A percentile compares a stretch with the other conserved stretches of the same genome.
Evolutionary conservation across 1,140 invertebrate species (phyloP).

Genomic region (Zaprionus gabonicus): DNA sequence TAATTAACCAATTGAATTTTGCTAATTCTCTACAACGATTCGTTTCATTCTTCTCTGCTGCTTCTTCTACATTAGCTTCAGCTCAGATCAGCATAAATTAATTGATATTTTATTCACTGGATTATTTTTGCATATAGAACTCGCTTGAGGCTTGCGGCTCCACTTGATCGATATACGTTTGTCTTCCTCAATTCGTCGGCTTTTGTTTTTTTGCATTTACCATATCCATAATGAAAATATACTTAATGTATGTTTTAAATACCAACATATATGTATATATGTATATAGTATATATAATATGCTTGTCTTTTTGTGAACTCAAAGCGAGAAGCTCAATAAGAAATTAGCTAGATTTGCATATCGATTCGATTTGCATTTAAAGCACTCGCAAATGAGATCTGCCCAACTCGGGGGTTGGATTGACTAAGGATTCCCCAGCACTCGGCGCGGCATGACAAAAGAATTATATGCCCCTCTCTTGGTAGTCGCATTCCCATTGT

Average conservation of each 20-base stretch:
- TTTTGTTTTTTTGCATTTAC: conserved; percentile 38
- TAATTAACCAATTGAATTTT: conserved; percentile 53
- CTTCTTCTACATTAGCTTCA: not conserved
- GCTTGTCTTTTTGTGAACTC: conserved; percentile 26
- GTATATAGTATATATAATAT: conserved; percentile 15
- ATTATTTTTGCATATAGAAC: conserved; percentile 41
- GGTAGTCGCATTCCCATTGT: conserved; percentile 34
- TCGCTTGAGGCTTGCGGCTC: conserved; percentile 21
- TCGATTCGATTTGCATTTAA: conserved; percentile 47
- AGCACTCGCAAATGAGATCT: conserved; percentile 43
- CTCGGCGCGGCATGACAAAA: conserved; percentile 41
- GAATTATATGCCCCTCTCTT: conserved; percentile 37
- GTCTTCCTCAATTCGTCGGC: conserved; percentile 56
- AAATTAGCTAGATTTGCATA: conserved; percentile 50
- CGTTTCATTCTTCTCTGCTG: conserved; percentile 6
- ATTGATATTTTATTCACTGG: conserved; percentile 19
- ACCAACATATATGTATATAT: conserved; percentile 2
- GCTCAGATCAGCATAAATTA: conserved; percentile 43
- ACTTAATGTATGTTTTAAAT: not conserved
- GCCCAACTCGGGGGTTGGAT: too few relatives aligned
- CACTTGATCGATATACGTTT: conserved; percentile 61
- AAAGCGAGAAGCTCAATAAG: conserved; percentile 38
- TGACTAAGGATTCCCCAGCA: conserved; percentile 24
- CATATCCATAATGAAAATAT: conserved; percentile 27
- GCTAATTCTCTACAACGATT: conserved; percentile 17